These are phyloP conservation scores for Calephelis nemesis DNA, from an alignment of 1,140 invertebrate genomes.

Conservation along the genomic window DNA sequence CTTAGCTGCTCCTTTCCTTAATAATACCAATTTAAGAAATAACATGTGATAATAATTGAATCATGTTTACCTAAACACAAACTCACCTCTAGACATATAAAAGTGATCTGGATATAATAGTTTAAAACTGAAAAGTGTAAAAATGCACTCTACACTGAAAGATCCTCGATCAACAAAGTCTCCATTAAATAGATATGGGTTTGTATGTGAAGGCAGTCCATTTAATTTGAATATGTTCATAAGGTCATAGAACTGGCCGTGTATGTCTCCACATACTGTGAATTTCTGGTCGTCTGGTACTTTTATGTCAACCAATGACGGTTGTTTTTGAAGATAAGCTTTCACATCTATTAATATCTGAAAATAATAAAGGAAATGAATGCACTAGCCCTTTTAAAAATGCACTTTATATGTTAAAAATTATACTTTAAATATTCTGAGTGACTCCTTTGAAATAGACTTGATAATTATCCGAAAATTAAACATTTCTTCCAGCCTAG, in stretches of 20 bases:
- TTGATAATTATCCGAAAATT: no score
- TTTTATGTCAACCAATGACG: slow-evolving; percentile 93
- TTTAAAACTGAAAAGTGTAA: slow-evolving; percentile 98
- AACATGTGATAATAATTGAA: no score
- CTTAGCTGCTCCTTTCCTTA: no score
- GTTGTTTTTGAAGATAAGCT: slow-evolving; percentile 89
- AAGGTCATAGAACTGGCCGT: slow-evolving; percentile 99
- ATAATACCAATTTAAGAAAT: no score
- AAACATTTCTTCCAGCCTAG: no score
- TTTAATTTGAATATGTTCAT: slow-evolving; percentile 99
- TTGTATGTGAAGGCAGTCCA: slow-evolving; percentile 94
- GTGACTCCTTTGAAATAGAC: no score
- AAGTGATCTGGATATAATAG: slow-evolving; percentile 98
- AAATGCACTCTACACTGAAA: slow-evolving; percentile 99
- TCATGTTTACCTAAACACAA: not conserved
- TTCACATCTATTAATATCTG: slow-evolving; percentile 96
- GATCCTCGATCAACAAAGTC: slow-evolving; percentile 99
- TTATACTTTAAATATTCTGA: no score
- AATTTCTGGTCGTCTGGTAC: slow-evolving; percentile 95
- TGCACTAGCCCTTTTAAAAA: no score
- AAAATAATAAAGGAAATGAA: slow-evolving; percentile 38
- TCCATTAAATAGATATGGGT: slow-evolving; percentile 99
- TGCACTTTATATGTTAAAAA: no score
- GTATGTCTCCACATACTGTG: slow-evolving; percentile 99
- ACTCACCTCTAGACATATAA: slow-evolving; percentile 96